A percentile compares a stretch with the other conserved stretches of the same genome.
Conservation (phyloP, 2,888 invertebrate genomes). For the Eupsilia transversa region DNA sequence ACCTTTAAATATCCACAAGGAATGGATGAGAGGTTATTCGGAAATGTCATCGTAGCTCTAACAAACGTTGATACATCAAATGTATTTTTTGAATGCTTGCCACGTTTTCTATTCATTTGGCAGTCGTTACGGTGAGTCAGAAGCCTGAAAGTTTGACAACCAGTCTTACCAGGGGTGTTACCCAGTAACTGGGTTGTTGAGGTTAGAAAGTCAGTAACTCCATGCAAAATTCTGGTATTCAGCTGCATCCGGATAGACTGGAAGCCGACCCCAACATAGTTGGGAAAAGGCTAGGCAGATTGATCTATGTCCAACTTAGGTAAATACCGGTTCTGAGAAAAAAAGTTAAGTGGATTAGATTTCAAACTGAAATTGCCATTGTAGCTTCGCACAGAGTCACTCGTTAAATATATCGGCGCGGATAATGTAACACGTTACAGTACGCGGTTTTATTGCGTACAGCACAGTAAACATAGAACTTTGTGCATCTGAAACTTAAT, state of each 20-base stretch:
- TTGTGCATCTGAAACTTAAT: constrained; percentile 75
- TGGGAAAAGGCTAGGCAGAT: background rate
- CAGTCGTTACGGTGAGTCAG: background rate
- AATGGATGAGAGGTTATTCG: background rate
- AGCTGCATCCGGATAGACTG: background rate
- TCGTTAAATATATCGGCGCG: background rate
- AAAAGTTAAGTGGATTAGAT: background rate
- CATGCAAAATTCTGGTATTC: background rate
- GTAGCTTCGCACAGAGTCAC: background rate
- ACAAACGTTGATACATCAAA: background rate
- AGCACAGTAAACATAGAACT: constrained; percentile 62
- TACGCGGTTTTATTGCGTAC: constrained; percentile 35
- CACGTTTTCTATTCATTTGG: background rate
- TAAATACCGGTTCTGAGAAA: background rate
- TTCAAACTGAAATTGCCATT: constrained; percentile 1
- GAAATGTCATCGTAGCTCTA: too few relatives aligned
- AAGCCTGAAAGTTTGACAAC: background rate
- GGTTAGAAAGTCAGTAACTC: background rate
- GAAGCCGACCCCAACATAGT: background rate
- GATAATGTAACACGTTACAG: constrained; percentile 15
- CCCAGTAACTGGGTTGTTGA: background rate
- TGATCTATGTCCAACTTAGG: background rate
- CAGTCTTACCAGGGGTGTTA: background rate
- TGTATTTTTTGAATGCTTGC: background rate
- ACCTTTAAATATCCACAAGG: background rate